These are phyloP conservation scores for Heliconius erato DNA, from an alignment of 2,888 invertebrate genomes.

Conservation along the genomic window DNA sequence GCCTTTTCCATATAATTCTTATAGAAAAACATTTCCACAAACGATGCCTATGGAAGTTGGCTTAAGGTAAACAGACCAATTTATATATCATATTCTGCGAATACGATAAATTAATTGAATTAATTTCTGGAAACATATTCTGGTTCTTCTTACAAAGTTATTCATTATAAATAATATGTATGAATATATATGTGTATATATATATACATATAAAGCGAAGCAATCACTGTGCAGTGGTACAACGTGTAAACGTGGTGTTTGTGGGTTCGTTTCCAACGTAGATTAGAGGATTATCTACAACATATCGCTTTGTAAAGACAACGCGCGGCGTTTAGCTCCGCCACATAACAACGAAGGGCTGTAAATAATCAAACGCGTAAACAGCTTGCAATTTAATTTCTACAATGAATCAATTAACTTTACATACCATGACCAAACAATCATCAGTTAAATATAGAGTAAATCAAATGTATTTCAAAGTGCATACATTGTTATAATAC, in stretches of 20 bases:
- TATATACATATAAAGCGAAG: not conserved
- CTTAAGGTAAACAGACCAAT: not conserved
- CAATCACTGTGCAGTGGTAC: not conserved
- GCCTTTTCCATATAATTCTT: not conserved
- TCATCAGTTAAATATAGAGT: slow-evolving; percentile 43
- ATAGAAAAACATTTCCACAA: not conserved
- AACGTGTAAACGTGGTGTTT: not conserved
- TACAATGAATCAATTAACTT: slow-evolving; percentile 29
- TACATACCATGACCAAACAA: slow-evolving; percentile 44
- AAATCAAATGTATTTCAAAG: slow-evolving; percentile 34
- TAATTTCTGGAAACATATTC: slow-evolving; percentile 6
- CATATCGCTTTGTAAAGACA: not conserved
- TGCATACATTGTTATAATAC: slow-evolving; percentile 32
- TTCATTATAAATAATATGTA: not conserved
- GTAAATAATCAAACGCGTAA: not conserved
- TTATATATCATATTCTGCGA: not conserved
- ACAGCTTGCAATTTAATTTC: not conserved
- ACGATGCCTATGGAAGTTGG: not conserved
- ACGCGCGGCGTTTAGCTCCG: not conserved
- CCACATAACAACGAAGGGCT: not conserved
- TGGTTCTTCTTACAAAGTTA: not conserved
- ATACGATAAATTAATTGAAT: not conserved
- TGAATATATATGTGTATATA: no score
- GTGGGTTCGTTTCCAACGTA: no score
- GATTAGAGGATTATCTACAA: not conserved